Evolutionary conservation across 2,113 vertebrate genomes (phyloP).

Genomic region (Platycercus adscitus): DNA sequence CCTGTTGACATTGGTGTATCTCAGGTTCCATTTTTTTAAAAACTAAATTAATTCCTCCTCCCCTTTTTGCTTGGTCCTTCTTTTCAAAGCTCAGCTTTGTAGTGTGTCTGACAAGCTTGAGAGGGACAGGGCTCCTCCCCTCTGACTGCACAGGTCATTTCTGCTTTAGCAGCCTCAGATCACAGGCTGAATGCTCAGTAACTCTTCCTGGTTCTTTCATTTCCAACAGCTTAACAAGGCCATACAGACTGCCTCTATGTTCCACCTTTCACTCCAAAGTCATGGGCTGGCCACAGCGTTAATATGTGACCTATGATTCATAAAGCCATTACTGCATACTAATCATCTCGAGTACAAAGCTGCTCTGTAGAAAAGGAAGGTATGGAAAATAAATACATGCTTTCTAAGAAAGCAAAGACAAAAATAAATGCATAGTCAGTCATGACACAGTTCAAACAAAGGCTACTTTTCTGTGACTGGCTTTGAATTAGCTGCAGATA

Average conservation of each 20-base stretch:
- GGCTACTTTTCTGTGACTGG: background rate
- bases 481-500: background rate
- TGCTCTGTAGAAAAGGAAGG: background rate
- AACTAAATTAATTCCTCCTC: background rate
- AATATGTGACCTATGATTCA: background rate
- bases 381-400: background rate
- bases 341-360: background rate
- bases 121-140: background rate
- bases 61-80: background rate
- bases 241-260: background rate
- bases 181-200: background rate
- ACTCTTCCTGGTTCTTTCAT: background rate
- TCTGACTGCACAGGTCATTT: background rate
- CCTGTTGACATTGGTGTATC: background rate
- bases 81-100: background rate
- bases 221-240: background rate
- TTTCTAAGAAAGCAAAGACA: background rate
- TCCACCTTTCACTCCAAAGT: background rate
- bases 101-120: background rate
- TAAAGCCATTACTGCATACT: background rate
- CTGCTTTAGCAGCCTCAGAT: background rate
- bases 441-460: background rate
- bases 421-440: background rate
- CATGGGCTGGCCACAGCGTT: background rate
- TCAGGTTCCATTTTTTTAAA: background rate